Evolutionary conservation across 2,797 vertebrate genomes (phyloP).

Genomic region (Parambassis ranga): DNA sequence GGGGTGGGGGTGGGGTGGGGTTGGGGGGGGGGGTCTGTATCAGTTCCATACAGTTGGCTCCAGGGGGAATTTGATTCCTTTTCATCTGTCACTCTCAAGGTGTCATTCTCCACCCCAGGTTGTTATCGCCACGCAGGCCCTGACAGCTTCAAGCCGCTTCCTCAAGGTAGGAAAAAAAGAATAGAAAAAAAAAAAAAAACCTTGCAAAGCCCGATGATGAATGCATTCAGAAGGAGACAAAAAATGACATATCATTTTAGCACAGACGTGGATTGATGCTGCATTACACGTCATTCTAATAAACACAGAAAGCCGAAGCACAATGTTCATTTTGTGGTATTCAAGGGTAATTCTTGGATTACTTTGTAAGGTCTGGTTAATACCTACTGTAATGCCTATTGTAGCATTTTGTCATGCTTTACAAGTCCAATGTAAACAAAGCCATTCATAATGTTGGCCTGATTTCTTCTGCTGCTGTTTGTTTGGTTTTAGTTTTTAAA

Average conservation of each 20-base stretch:
- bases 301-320: conserved; percentile 63
- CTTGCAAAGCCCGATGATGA: conserved; percentile 65
- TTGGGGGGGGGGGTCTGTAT: conserved; percentile 77
- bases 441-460: neutral
- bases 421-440: conserved; percentile 44
- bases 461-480: neutral
- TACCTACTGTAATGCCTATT: conserved; percentile 41
- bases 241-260: conserved; percentile 71
- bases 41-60: conserved; percentile 89
- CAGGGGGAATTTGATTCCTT: conserved; percentile 85
- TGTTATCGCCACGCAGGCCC: conserved; percentile 84
- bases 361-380: conserved; percentile 61
- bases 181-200: conserved; percentile 23
- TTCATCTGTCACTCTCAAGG: conserved; percentile 90
- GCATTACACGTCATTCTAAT: conserved; percentile 61
- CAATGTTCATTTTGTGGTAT: conserved; percentile 55
- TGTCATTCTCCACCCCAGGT: conserved; percentile 89
- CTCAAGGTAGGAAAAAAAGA: conserved; percentile 38
- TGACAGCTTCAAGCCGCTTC: conserved; percentile 88
- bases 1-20: conserved; percentile 36
- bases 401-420: conserved; percentile 23
- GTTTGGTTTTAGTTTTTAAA: no score
- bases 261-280: conserved; percentile 66
- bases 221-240: conserved; percentile 60
- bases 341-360: conserved; percentile 69